Evolutionary conservation across 1,140 invertebrate species (phyloP).

Genomic region (Pseudomyrmex cubaensis): DNA sequence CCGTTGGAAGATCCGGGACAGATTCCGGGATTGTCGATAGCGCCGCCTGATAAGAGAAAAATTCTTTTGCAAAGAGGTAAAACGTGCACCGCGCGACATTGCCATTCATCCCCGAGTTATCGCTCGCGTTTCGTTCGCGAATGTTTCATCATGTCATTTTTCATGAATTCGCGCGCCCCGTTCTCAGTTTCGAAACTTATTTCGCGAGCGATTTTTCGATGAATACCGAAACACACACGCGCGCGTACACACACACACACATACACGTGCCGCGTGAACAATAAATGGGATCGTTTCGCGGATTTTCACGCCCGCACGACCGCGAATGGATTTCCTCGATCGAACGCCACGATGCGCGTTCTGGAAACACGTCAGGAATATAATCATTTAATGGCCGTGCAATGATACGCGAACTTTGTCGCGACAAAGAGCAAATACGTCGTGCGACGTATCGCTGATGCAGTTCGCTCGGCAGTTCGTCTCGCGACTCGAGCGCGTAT

Average conservation of each 20-base stretch:
- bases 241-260: background rate
- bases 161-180: slow-evolving; percentile 34
- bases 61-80: slow-evolving; percentile 5
- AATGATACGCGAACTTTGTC: slow-evolving; percentile 1
- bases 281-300: slow-evolving; percentile 47
- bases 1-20: too few species aligned
- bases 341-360: slow-evolving; percentile 1
- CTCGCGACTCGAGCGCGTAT: background rate
- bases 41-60: background rate
- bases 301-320: slow-evolving; percentile 38
- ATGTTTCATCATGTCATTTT: slow-evolving; percentile 51
- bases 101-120: slow-evolving; percentile 32
- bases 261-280: slow-evolving; percentile 35
- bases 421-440: background rate
- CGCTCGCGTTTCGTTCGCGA: slow-evolving; percentile 15
- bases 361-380: slow-evolving; percentile 21
- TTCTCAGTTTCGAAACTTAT: slow-evolving; percentile 55
- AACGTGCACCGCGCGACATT: slow-evolving; percentile 4
- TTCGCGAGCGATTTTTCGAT: slow-evolving; percentile 58
- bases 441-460: background rate
- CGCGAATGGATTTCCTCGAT: slow-evolving; percentile 48
- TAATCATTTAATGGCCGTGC: slow-evolving; percentile 45
- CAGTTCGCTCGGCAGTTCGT: background rate
- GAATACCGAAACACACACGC: slow-evolving; percentile 45
- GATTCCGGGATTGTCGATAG: background rate